Base-by-base conservation (phyloP, 2,888 invertebrate species). In the Himalopsyche japonica region DNA sequence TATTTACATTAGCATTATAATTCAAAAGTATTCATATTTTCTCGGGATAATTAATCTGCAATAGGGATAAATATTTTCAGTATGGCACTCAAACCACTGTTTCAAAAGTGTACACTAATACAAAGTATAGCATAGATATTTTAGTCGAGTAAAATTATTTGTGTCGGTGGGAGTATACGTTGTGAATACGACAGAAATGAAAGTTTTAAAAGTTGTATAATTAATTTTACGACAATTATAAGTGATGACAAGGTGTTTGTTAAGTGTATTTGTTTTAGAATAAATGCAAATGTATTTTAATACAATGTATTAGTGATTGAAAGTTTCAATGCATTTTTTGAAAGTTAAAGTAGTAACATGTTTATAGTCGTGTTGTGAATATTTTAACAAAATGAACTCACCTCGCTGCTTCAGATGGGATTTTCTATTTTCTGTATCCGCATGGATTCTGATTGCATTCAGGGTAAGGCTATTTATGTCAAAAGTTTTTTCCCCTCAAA, bases 361-460 rank as follows among this genome's bases (percentile, higher is more conserved):
- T 82, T 78, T 82, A 77, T 82, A 64, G 64, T 79, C 82, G 82
- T 82, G 82, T 82, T 70, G 82, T 82, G 82, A 82, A 82, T 82
- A 79, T 79, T 49, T 82, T 78, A 82, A 82, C 82, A 82, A 82
- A 79, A 82, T 82, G 82, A 57, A 82, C 79, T 64, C 82, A 79
- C 82, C 79, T 82, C 79, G 79, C 57, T 79, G 79, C 70, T 78
- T 37, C 79, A 77, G 79, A 43, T 82, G 82, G 79, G 82, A 82
- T 82, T 82, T 82, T 79, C 79, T 79, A 37, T 57, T 79, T 79
- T 82, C 78, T 43, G 70, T 82, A 27, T 79, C 82, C 47, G 64
- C 70, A 64, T 48, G 82, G 30, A 37, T 82, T 82, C 78, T 82
- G 49, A 49, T 78, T 37, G 37, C 34, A 34, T 79, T 79, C n/a